phyloP scores from a whole-genome alignment of 2,113 vertebrate genomes.

The Nettapus auritus region DNA sequence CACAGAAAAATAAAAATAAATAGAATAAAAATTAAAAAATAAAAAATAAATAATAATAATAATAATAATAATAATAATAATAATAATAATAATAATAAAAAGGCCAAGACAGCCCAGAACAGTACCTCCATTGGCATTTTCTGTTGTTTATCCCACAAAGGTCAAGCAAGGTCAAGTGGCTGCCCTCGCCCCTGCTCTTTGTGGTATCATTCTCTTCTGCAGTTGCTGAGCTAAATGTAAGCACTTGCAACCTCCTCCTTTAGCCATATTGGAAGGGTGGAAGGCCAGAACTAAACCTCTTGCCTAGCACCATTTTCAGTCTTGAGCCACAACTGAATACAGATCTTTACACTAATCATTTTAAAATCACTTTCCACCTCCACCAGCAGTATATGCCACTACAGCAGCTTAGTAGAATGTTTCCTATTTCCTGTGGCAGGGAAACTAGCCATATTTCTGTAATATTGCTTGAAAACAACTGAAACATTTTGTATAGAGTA shows the following conservation, averaged over 20 bases:
- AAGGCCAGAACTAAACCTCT: background rate
- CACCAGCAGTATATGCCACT: background rate
- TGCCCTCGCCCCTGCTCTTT: background rate
- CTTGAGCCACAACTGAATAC: background rate
- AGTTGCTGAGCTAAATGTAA: background rate
- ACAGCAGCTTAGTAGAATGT: background rate
- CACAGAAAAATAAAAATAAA: background rate
- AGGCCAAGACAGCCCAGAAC: background rate
- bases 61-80: too few species aligned
- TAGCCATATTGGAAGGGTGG: background rate
- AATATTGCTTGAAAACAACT: background rate
- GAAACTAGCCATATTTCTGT: background rate
- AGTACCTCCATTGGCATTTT: background rate
- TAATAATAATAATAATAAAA: too few species aligned
- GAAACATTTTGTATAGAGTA: background rate
- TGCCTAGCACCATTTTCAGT: background rate
- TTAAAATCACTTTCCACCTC: background rate
- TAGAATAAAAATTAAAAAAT: background rate
- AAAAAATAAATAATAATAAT: too few species aligned
- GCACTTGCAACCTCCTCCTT: background rate
- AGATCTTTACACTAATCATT: background rate
- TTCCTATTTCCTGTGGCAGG: background rate
- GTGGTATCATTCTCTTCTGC: background rate
- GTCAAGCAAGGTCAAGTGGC: background rate
- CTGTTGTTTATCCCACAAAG: background rate